These are phyloP conservation scores for Lycocerus yunnanus DNA, from an alignment of 2,888 invertebrate genomes.

Conservation along the genomic window DNA sequence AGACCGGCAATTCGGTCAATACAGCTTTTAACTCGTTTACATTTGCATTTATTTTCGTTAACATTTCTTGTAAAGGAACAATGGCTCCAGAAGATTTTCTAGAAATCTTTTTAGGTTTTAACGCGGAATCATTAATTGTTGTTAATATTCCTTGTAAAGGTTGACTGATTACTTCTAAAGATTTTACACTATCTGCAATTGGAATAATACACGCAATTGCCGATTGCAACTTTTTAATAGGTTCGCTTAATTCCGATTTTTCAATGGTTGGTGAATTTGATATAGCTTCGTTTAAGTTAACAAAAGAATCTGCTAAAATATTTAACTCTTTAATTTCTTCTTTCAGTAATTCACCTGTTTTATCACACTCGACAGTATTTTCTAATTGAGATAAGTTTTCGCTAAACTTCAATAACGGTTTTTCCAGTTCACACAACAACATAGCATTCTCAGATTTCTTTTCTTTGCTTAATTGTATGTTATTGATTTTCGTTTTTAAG, in stretches of 20 bases:
- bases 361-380: background rate
- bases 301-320: background rate
- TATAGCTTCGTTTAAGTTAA: background rate
- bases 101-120: background rate
- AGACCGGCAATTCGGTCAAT: background rate
- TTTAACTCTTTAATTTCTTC: background rate
- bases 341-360: background rate
- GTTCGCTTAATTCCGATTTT: background rate
- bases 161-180: background rate
- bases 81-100: background rate
- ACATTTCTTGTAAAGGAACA: background rate
- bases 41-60: background rate
- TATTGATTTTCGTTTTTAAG: background rate
- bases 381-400: background rate
- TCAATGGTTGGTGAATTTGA: background rate
- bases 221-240: slow-evolving; percentile 5
- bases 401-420: background rate
- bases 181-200: background rate
- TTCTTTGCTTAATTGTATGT: background rate
- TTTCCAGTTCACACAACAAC: background rate
- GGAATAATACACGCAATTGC: background rate
- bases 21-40: background rate
- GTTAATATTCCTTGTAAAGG: slow-evolving; percentile 8
- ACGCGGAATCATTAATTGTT: background rate
- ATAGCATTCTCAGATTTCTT: background rate